These are phyloP conservation scores for Mylabris sibirica DNA, from an alignment of 2,888 invertebrate genomes.

Conservation along the genomic window DNA sequence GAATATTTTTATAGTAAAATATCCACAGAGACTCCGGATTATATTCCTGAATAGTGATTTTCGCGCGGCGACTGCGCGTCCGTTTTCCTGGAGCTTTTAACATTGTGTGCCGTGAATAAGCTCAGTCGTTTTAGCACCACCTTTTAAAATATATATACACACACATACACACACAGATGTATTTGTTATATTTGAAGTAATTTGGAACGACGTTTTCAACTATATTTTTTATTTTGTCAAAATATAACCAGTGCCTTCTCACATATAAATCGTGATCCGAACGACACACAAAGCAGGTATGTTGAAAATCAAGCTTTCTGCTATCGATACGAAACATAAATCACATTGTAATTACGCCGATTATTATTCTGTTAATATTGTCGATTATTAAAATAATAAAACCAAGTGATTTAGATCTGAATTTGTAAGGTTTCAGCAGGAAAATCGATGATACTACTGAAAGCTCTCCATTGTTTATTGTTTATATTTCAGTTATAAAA, in stretches of 20 bases:
- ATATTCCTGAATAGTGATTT: conserved; percentile 7
- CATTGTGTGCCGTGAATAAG: conserved; percentile 4
- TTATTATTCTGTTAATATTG: neutral
- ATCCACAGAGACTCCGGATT: neutral
- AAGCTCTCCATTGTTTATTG: neutral
- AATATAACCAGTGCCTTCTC: neutral
- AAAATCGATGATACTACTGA: neutral
- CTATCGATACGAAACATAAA: too few relatives aligned
- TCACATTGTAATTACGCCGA: neutral
- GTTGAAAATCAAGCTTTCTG: neutral
- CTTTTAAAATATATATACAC: neutral
- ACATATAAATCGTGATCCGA: neutral
- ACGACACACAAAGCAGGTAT: neutral
- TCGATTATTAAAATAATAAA: neutral
- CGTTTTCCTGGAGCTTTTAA: conserved; percentile 2
- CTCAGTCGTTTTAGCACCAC: conserved; percentile 7
- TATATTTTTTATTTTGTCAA: neutral
- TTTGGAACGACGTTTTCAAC: neutral
- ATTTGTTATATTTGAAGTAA: neutral
- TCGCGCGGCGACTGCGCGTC: conserved; percentile 1
- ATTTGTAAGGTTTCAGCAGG: neutral
- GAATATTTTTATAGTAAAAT: neutral
- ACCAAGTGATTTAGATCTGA: neutral
- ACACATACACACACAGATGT: too few relatives aligned
- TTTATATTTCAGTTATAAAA: neutral